Evolutionary conservation across 2,113 vertebrate species (phyloP), one percentile per base, ranked within the genome.

Genomic region (Micromys minutus): DNA sequence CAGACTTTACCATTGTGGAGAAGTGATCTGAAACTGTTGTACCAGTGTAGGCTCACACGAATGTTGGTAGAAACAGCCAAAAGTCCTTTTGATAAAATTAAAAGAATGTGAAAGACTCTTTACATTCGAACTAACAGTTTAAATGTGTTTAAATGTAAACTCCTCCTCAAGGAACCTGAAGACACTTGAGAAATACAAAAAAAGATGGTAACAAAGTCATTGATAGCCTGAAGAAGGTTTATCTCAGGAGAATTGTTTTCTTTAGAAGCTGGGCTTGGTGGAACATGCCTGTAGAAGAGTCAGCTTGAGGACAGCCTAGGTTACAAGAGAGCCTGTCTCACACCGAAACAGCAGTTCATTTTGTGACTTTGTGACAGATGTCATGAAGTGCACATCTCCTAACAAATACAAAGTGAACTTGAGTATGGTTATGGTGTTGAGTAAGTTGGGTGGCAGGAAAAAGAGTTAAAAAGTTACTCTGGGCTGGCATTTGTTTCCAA

Each of bases 171-270:
- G 80, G 72, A 75, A 69, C 39, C 72, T 13, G 21, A 71, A 75
- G 86, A 67, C 76, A 31, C 19, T 34, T 39, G 55, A 95, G 91
- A 90, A 87, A 91, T 87, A 4, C 2, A 92, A 50, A 69, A 86
- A 1, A 86, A 94, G 93, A 72, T 12, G 24, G 69, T 15, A 17
- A 22, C 42, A 85, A 74, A 75, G 52, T n/a, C 47, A 1, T 7
- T 9, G 76, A 31, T 26, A 81, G 55, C 77, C 77, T 91, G 96
- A 95, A 96, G 97, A 97, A 97, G 97, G 97, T 97, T 92, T 76
- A 87, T 97, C 97, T 98, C 97, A 96, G 96, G 95, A 98, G 95
- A 97, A n/a, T 96, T 98, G 97, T 98, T 97, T 96, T 97, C 95
- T 91, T 97, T 94, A 97, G 61, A 86, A 86, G 83, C 61, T 84